Evolutionary conservation across 2,888 invertebrate species (phyloP), one percentile per base, ranked within the genome.

Genomic region (Dasypolia templi): DNA sequence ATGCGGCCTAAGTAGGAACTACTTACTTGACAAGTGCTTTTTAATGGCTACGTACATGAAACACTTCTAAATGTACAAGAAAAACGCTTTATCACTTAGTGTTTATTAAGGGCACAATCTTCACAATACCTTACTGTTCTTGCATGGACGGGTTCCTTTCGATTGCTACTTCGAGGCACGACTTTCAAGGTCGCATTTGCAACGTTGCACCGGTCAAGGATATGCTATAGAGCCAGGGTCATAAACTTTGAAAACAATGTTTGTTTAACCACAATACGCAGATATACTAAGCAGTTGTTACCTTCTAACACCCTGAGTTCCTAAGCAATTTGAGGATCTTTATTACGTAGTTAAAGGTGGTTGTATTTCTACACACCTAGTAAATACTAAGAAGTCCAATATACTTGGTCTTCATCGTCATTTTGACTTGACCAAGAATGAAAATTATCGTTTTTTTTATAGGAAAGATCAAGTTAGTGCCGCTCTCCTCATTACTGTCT

Each of bases 161-260:
- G 29, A n/a, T 70, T 14, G n/a, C 7, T 61, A 14, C 22, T 19
- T 42, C 32, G 12, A 26, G 19, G n/a, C 44, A 26, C 51, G n/a
- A 12, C 51, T 35, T 46, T 42, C 26, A n/a, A 42, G n/a, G 26
- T 14, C 12, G 14, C 12, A n/a, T 61, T n/a, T 53, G 39, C 22
- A 61, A 77, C 12, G 22, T 17, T 42, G n/a, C 9, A 22, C 17
- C 26, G 3, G 56, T 26, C 65, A 76, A 65, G 65, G 56, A 19
- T n/a, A 58, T 9, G 29, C 17, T 22, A 22, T 1, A 3, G 12
- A 51, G 17, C 5, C 9, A 29, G 2, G 29, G 44, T 35, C 35
- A 35, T 7, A 35, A 6, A 35, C 35, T 35, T 35, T 35, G 35
- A 35, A 35, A 35, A 35, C 35, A 35, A 35, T 35, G 35, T 35